phyloP scores from a whole-genome alignment of 2,888 invertebrate species.

The Nysson spinosus region DNA sequence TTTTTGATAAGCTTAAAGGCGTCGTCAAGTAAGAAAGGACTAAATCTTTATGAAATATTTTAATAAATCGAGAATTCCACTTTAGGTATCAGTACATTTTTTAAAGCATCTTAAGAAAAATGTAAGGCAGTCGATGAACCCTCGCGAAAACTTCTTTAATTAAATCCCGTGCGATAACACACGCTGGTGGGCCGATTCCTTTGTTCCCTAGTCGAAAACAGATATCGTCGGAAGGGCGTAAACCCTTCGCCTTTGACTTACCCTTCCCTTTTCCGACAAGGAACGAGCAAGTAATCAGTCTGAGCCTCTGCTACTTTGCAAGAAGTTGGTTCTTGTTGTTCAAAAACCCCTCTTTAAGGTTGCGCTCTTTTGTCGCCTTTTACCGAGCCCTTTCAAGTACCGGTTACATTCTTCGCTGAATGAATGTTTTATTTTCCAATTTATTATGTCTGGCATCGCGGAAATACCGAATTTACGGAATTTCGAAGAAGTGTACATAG shows the following conservation, averaged over 20 bases:
- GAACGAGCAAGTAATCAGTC: constrained; percentile 14
- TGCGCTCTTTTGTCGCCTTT: constrained; percentile 11
- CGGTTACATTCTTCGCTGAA: constrained; percentile 1
- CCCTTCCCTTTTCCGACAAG: constrained; percentile 4
- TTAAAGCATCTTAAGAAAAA: neutral
- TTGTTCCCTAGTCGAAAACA: constrained; percentile 19
- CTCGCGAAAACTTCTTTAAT: constrained; percentile 30
- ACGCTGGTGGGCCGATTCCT: constrained; percentile 12
- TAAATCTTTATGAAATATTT: too few relatives aligned
- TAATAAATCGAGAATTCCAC: too few relatives aligned
- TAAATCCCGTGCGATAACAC: constrained; percentile 17
- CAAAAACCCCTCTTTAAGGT: constrained; percentile 14
- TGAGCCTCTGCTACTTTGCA: neutral
- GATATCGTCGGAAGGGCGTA: neutral
- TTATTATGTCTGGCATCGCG: neutral
- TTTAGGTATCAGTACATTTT: too few relatives aligned
- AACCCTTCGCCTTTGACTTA: constrained; percentile 10
- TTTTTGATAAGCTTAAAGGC: too few relatives aligned
- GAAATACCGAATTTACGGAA: neutral
- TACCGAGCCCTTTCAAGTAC: constrained; percentile 5
- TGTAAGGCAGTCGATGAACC: neutral
- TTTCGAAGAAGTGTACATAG: too few relatives aligned
- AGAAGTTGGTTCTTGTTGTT: constrained; percentile 18
- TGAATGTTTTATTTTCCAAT: constrained; percentile 12
- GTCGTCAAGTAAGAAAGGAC: too few relatives aligned